Evolutionary conservation across 2,797 vertebrate genomes (phyloP).

Genomic region (Phataginus tricuspis): DNA sequence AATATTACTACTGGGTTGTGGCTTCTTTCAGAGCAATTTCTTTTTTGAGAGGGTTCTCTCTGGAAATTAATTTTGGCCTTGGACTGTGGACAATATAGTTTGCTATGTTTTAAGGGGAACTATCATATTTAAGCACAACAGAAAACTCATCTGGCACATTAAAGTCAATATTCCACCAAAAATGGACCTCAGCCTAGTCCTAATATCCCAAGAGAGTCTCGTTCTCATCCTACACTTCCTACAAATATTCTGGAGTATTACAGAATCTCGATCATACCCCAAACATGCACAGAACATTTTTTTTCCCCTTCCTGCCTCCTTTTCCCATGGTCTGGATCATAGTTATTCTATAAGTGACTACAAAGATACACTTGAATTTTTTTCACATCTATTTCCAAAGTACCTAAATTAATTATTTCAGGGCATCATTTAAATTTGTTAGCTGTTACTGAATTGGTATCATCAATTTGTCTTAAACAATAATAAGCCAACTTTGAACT

Average conservation of each 20-base stretch:
- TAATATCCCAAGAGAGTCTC: neutral
- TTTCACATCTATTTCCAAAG: conserved; percentile 35
- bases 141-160: neutral
- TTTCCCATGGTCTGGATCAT: neutral
- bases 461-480: neutral
- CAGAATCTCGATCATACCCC: neutral
- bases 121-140: neutral
- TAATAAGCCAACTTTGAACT: neutral
- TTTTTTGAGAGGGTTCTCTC: neutral
- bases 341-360: neutral
- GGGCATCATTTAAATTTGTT: neutral
- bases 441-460: neutral
- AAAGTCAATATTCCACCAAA: neutral
- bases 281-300: neutral
- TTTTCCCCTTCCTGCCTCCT: conserved; percentile 4
- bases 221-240: neutral
- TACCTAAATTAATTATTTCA: neutral
- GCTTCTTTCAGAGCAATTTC: neutral
- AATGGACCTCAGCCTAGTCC: neutral
- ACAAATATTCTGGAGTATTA: neutral
- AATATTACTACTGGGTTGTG: neutral
- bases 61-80: conserved; percentile 11
- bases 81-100: neutral
- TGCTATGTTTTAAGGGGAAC: neutral
- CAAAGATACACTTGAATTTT: neutral